Base-by-base conservation (phyloP, 1,140 invertebrate genomes). In the Linepithema humile region DNA sequence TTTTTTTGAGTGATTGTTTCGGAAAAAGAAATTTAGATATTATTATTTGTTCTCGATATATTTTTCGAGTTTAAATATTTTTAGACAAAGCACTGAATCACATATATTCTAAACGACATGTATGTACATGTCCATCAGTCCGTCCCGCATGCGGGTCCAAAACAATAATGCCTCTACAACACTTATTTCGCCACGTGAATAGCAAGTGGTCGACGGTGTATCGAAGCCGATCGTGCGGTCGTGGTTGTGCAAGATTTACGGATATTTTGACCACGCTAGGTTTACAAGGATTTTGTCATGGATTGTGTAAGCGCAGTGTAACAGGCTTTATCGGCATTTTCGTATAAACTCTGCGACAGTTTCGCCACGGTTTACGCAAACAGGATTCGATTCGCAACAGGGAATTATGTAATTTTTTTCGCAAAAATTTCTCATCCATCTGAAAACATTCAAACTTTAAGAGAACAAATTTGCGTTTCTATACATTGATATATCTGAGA, bases 151-250 rank as follows among this genome's bases (percentile, higher is more conserved):
- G 75, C 75, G 75, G 64, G 62, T 48, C 23, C 23, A 70, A 70
- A 80, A 80, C 75, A 80, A 80, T 80, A 80, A 55, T 38, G 64
- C 23, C 2, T 40, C 29, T 32, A 80, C 23, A 70, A 35, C 26
- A 12, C 50, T 70, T 57, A 86, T 78, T 87, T 73, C 69, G 62
- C 74, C 72, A 20, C 20, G 45, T 78, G 86, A 88, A 88, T 88
- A 87, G 82, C 85, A 88, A 88, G 86, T 84, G 72, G 82, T 45
- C 67, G 69, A 64, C 65, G 43, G 40, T 26, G 60, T 43, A 20
- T 64, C 59, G 40, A 29, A 23, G 69, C 32, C 20, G 69, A 62
- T 82, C 55, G 69, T 75, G 43, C 40, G 43, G 23, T 10, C 32
- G 23, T 17, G 29, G 38, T 87, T 87, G 72, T 69, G 86, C 74